These are phyloP conservation scores for Tipula vernalis DNA, from an alignment of 2,888 invertebrate species.

Conservation along the genomic window DNA sequence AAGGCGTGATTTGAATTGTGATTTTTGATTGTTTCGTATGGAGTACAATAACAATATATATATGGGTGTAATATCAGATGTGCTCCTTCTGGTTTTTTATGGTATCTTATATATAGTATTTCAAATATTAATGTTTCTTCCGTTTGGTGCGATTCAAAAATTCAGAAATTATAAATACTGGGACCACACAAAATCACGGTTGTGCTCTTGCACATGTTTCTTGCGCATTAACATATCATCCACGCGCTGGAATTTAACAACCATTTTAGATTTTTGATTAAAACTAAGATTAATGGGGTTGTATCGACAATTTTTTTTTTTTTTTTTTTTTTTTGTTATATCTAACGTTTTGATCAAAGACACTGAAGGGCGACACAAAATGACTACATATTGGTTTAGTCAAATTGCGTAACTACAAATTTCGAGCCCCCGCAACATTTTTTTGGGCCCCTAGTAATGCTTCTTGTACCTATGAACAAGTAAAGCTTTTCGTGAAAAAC, in stretches of 20 bases:
- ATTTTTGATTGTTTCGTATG: not conserved
- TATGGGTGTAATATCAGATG: not conserved
- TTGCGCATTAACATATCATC: not conserved
- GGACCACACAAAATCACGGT: not conserved
- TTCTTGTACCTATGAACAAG: no score
- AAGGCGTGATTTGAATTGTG: slow-evolving; percentile 4
- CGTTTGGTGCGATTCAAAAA: not conserved
- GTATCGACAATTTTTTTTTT: not conserved
- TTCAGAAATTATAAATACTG: not conserved
- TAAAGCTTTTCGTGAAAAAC: no score
- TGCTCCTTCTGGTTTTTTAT: not conserved
- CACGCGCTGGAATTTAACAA: not conserved
- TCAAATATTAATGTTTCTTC: not conserved
- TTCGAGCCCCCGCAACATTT: no score
- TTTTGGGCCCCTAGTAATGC: no score
- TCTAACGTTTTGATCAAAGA: no score
- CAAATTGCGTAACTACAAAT: no score
- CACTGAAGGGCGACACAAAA: no score
- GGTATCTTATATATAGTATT: not conserved
- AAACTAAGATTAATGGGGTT: not conserved
- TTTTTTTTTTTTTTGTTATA: no score
- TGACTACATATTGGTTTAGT: no score
- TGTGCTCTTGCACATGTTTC: not conserved
- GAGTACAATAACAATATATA: not conserved
- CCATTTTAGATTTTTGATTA: not conserved